Evolutionary conservation across 1,140 invertebrate species (phyloP).

Genomic region (Platorchestia sp.): DNA sequence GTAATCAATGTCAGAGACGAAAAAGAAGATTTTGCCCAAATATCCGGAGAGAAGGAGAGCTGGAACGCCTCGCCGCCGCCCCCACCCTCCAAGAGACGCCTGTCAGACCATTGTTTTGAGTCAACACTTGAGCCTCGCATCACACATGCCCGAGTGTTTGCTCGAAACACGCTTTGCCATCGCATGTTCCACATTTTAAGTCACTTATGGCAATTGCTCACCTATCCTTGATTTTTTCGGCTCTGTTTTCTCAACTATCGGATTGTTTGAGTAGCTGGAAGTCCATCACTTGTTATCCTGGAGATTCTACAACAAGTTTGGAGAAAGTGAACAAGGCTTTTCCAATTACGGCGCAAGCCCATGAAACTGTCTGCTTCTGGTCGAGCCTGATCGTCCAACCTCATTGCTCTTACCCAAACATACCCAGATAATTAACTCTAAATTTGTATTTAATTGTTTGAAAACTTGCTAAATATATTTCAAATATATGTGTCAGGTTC

Average conservation of each 20-base stretch:
- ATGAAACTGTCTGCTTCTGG: background rate
- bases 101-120: constrained; percentile 27
- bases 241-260: constrained; percentile 42
- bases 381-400: background rate
- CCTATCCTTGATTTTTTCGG: constrained; percentile 33
- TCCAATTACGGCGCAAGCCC: background rate
- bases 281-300: constrained; percentile 29
- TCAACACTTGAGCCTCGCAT: constrained; percentile 31
- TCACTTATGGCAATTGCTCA: constrained; percentile 44
- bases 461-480: background rate
- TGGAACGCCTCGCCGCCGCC: background rate
- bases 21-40: background rate
- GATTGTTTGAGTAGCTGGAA: constrained; percentile 34
- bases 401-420: background rate
- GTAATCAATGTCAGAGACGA: background rate
- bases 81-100: constrained; percentile 27
- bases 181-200: constrained; percentile 53
- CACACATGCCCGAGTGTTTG: constrained; percentile 43
- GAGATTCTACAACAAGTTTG: background rate
- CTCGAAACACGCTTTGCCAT: constrained; percentile 48
- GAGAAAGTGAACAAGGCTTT: constrained; percentile 20
- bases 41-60: background rate
- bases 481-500: no score
- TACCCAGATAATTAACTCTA: background rate
- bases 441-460: background rate